Base-by-base conservation (phyloP, 2,113 vertebrate genomes). In the Etia nguti region DNA sequence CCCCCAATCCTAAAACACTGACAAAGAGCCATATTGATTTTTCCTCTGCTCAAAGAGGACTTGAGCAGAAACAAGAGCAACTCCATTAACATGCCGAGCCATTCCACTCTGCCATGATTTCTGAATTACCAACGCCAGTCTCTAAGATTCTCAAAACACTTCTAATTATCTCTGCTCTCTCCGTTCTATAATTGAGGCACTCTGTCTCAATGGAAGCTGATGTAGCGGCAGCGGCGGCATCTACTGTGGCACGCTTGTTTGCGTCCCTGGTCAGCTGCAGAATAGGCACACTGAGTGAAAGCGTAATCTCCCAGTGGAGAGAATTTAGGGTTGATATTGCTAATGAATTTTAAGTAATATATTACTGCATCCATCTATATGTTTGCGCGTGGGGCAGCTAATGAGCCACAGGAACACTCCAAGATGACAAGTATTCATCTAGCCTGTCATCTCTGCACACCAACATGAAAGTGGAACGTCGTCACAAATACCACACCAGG, bases 1-100 rank as follows among this genome's bases (percentile, higher is more conserved):
- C 77, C 57, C 46, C 75, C 57, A 29, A 86, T 91, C 81, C 87
- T 85, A 84, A 89, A 91, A 86, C 80, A 83, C 31, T 68, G 91
- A 94, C 92, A 89, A 87, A 87, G 85, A 90, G 82, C 90, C 87
- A 91, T 75, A 93, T 92, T 92, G 88, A 93, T 93, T 94, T 93
- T 91, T 90, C 75, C 81, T 84, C 79, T 68, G 80, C 81, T 91
- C 79, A 89, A 82, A 92, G 60, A 73, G 11, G 83, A 93, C 81
- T 80, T 60, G 4, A 54, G 89, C 88, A 89, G 89, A 84, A 86
- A 94, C 79, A 79, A 80, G 88, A 92, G 81, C 82, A 85, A 81
- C 90, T 92, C 93, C 83, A 93, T 94, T 93, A 92, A 88, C 90
- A 89, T 86, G 81, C 84, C 36, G 82, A 83, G 86, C 89, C 90